Conservation (phyloP, 2,888 invertebrate species). For the Parnassius glacialis region DNA sequence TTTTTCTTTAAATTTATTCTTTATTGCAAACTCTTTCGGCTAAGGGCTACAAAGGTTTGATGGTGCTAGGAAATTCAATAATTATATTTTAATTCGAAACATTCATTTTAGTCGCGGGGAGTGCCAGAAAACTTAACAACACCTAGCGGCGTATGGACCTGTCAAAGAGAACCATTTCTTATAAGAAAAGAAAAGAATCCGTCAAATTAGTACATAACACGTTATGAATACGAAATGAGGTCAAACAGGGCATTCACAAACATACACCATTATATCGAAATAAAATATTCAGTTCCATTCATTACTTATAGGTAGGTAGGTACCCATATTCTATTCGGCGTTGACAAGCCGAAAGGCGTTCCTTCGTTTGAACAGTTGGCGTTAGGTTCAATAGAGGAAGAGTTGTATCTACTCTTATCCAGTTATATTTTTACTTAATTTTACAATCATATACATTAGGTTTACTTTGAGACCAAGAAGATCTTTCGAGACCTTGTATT, state of each 20-base stretch:
- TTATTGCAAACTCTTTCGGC: no score
- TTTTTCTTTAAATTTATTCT: no score
- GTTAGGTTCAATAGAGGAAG: slow-evolving; percentile 48
- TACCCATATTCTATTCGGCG: slow-evolving; percentile 52
- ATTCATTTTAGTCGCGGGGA: slow-evolving; percentile 35
- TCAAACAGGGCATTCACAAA: slow-evolving; percentile 75
- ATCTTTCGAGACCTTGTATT: no score
- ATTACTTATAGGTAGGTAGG: slow-evolving; percentile 58
- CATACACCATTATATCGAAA: slow-evolving; percentile 69
- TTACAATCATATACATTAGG: background rate
- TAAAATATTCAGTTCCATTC: slow-evolving; percentile 79
- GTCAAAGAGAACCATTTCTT: slow-evolving; percentile 68
- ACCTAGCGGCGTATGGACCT: slow-evolving; percentile 53
- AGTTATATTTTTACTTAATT: slow-evolving; percentile 17
- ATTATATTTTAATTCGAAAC: background rate
- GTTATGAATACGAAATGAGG: slow-evolving; percentile 77
- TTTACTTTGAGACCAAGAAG: no score
- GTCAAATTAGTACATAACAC: slow-evolving; percentile 78
- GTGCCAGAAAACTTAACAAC: slow-evolving; percentile 31
- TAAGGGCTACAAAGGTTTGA: no score
- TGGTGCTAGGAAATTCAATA: no score
- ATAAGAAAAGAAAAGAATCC: slow-evolving; percentile 69
- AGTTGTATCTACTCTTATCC: slow-evolving; percentile 31
- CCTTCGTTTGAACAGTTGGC: slow-evolving; percentile 74
- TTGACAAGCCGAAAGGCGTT: slow-evolving; percentile 69